A percentile compares a stretch with the other conserved stretches of the same genome.
These are phyloP conservation scores for Thymallus thymallus DNA, from an alignment of 2,113 vertebrate species.

Conservation along the genomic window DNA sequence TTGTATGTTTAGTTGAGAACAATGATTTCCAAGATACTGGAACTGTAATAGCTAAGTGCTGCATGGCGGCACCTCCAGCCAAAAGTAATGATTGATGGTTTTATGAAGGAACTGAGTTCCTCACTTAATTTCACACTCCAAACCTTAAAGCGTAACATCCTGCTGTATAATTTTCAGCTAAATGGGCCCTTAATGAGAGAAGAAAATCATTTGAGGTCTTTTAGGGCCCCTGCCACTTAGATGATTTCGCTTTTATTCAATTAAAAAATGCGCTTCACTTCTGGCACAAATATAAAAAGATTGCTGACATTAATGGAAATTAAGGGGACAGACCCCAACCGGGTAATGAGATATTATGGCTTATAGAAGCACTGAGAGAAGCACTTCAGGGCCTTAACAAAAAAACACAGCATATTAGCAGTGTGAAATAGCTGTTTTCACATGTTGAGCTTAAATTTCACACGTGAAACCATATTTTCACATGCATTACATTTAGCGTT, in stretches of 20 bases:
- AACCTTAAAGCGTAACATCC: conserved; percentile 19
- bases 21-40: not conserved
- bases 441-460: no score
- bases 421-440: no score
- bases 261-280: conserved; percentile 28
- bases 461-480: no score
- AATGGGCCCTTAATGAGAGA: conserved; percentile 37
- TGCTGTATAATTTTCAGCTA: conserved; percentile 29
- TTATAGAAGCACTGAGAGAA: not conserved
- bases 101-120: conserved; percentile 8
- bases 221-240: conserved; percentile 21
- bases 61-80: conserved; percentile 7
- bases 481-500: no score
- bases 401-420: no score
- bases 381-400: not conserved
- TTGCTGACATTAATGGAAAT: conserved; percentile 24
- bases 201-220: conserved; percentile 17
- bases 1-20: not conserved
- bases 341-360: conserved; percentile 17
- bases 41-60: not conserved
- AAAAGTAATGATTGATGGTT: conserved; percentile 4
- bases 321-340: conserved; percentile 6
- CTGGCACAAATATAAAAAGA: conserved; percentile 29
- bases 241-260: conserved; percentile 32
- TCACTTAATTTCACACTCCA: conserved; percentile 26